These are phyloP conservation scores for Drosophila serrata DNA, from an alignment of 1,140 invertebrate genomes.

Conservation along the genomic window DNA sequence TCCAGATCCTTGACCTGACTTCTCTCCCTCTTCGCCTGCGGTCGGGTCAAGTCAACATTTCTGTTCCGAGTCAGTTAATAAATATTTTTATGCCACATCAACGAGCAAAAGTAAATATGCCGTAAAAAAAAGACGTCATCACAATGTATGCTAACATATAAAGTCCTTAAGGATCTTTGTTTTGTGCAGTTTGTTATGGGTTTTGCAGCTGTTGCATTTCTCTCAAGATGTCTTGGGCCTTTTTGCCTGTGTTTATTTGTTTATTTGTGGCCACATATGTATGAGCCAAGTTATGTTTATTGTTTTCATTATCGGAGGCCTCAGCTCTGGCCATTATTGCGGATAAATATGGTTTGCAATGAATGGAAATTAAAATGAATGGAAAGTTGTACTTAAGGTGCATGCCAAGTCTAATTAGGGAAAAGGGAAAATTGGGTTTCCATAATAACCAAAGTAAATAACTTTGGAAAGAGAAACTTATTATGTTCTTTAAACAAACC, in stretches of 20 bases:
- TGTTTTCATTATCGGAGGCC: constrained; percentile 33
- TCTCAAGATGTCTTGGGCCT: constrained; percentile 55
- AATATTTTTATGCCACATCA: constrained; percentile 52
- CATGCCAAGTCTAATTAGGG: neutral
- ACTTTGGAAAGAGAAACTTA: neutral
- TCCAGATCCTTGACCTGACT: constrained; percentile 42
- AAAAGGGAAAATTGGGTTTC: neutral
- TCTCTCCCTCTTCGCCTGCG: neutral
- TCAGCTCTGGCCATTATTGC: constrained; percentile 13
- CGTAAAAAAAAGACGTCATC: constrained; percentile 47
- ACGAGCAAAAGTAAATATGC: constrained; percentile 38
- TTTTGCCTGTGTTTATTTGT: constrained; percentile 40
- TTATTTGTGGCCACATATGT: constrained; percentile 38
- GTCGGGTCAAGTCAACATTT: constrained; percentile 33
- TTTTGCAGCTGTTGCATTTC: constrained; percentile 73
- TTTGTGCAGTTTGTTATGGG: constrained; percentile 57
- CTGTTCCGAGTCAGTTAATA: constrained; percentile 47
- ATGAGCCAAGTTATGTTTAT: constrained; percentile 24
- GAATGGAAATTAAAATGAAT: constrained; percentile 19
- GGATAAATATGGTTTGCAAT: constrained; percentile 7
- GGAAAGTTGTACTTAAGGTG: neutral
- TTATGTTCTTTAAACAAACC: neutral
- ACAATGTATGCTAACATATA: constrained; percentile 19
- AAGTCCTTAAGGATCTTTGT: constrained; percentile 49
- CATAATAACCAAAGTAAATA: neutral